Conservation (phyloP, 1,140 invertebrate genomes). For the Cyrtorhinus lividipennis region DNA sequence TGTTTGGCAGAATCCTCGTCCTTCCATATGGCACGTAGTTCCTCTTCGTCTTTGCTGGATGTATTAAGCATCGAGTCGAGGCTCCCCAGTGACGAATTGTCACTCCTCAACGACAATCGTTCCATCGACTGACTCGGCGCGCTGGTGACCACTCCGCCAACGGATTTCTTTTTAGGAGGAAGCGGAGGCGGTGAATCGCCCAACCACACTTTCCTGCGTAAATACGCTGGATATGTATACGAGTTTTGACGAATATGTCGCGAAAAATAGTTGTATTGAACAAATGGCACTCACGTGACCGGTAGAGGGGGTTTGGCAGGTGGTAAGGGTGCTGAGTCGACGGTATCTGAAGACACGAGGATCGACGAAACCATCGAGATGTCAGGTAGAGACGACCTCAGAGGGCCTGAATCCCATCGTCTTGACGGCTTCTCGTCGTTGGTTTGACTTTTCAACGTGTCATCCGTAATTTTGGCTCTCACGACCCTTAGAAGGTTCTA, state of each 20-base stretch:
- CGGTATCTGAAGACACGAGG: slow-evolving; percentile 1
- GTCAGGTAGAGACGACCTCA: slow-evolving; percentile 57
- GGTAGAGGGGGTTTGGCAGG: slow-evolving; percentile 71
- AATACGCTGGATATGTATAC: too few species aligned
- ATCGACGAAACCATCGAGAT: not conserved
- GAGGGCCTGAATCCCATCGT: slow-evolving; percentile 28
- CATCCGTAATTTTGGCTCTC: slow-evolving; percentile 45
- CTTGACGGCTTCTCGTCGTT: slow-evolving; percentile 11
- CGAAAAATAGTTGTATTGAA: too few species aligned
- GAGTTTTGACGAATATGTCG: too few species aligned
- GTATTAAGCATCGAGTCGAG: slow-evolving; percentile 71
- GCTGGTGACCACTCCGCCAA: slow-evolving; percentile 36
- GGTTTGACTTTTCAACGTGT: slow-evolving; percentile 31
- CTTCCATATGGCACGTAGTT: slow-evolving; percentile 42
- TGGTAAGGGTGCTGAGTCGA: slow-evolving; percentile 46
- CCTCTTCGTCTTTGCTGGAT: slow-evolving; percentile 56
- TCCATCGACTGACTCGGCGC: slow-evolving; percentile 21
- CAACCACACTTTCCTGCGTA: slow-evolving; percentile 23
- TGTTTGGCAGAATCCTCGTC: slow-evolving; percentile 32
- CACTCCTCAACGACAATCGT: slow-evolving; percentile 40
- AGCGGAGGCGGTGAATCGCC: slow-evolving; percentile 48
- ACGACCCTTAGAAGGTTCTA: slow-evolving; percentile 47
- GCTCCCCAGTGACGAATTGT: slow-evolving; percentile 56
- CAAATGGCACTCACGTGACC: slow-evolving; percentile 37
- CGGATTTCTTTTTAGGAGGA: slow-evolving; percentile 52